phyloP scores from a whole-genome alignment of 2,797 vertebrate genomes.

The Uromys caudimaculatus region DNA sequence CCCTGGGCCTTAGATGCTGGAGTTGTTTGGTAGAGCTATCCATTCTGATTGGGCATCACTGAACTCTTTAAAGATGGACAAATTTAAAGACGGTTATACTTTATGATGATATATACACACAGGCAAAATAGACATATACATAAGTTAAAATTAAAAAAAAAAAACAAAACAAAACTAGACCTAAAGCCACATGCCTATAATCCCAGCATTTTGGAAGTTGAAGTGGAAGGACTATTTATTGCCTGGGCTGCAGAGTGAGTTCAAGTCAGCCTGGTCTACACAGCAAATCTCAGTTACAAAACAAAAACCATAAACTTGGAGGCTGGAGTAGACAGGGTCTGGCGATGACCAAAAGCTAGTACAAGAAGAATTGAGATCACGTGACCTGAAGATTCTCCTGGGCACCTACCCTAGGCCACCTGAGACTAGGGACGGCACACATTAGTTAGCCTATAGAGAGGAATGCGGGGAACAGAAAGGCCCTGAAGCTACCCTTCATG shows the following conservation, averaged over 20 bases:
- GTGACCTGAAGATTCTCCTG: neutral
- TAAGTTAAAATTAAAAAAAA: neutral
- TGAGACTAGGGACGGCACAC: neutral
- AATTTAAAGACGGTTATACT: neutral
- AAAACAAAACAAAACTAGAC: neutral
- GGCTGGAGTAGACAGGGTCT: neutral
- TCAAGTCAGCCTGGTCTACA: neutral
- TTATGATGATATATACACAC: neutral
- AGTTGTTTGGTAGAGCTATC: neutral
- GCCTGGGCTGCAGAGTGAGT: neutral
- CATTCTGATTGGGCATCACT: neutral
- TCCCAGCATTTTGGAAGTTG: neutral
- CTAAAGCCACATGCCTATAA: neutral
- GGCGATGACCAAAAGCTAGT: neutral
- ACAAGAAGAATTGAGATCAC: neutral
- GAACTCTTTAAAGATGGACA: neutral
- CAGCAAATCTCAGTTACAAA: neutral
- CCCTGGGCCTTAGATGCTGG: neutral
- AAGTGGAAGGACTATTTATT: neutral
- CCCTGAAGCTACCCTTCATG: neutral
- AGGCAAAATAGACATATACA: neutral
- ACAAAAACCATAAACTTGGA: neutral
- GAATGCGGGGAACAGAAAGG: neutral
- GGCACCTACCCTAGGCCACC: neutral
- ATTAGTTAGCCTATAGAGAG: neutral